phyloP scores from a whole-genome alignment of 2,797 vertebrate genomes.

The Sebastes cheni region DNA sequence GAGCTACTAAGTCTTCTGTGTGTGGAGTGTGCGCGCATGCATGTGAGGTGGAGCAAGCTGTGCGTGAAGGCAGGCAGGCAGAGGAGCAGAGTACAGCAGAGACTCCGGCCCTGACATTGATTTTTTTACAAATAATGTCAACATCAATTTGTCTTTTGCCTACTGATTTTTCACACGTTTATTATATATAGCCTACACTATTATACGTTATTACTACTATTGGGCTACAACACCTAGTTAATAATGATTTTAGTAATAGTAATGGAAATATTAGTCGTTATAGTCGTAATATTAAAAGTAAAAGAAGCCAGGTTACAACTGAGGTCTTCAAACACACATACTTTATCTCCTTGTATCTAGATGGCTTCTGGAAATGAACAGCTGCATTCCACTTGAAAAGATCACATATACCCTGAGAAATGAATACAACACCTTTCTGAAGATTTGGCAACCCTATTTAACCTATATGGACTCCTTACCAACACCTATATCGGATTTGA shows the following conservation, averaged over 20 bases:
- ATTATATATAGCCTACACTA: neutral
- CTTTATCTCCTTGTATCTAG: slow-evolving; percentile 13
- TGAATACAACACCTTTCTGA: too few species aligned
- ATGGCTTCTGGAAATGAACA: too few species aligned
- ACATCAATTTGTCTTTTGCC: neutral
- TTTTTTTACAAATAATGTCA: neutral
- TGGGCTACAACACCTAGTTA: neutral
- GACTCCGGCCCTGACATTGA: too few species aligned
- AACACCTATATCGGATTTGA: too few species aligned
- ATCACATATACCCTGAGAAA: too few species aligned
- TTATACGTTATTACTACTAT: neutral
- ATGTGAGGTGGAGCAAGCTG: too few species aligned
- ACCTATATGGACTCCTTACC: too few species aligned
- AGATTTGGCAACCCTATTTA: too few species aligned
- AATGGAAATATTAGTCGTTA: neutral
- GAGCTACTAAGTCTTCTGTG: too few species aligned
- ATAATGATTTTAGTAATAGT: neutral
- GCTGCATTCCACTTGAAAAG: too few species aligned
- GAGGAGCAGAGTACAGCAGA: too few species aligned
- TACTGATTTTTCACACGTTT: neutral
- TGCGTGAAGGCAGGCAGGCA: too few species aligned
- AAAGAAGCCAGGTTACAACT: neutral
- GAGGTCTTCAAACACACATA: neutral
- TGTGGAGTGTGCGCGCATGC: accelerated
- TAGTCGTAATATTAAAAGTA: neutral